Evolutionary conservation across 1,140 invertebrate species (phyloP).

Genomic region (Asobara japonica): DNA sequence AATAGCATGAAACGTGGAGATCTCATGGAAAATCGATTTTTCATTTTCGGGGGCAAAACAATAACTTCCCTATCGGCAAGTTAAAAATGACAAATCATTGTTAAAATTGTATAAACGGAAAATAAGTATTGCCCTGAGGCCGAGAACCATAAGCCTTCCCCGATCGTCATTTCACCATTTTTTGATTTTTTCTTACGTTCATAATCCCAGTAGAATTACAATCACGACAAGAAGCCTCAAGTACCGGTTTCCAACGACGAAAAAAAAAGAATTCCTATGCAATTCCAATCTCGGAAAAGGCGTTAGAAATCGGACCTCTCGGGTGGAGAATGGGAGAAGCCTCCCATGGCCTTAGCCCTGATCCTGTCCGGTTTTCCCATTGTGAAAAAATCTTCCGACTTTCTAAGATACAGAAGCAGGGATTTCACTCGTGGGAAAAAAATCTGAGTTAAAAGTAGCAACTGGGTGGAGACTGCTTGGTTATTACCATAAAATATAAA

Average conservation of each 20-base stretch:
- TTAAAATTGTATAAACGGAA: too few species aligned
- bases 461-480: not conserved
- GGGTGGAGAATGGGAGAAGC: slow-evolving; percentile 9
- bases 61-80: too few species aligned
- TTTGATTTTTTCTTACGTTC: too few species aligned
- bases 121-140: too few species aligned
- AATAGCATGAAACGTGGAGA: too few species aligned
- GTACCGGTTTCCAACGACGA: not conserved
- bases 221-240: too few species aligned
- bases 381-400: not conserved
- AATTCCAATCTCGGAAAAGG: slow-evolving; percentile 36
- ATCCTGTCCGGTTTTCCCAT: not conserved
- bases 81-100: too few species aligned
- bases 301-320: slow-evolving; percentile 58
- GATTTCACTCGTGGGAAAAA: slow-evolving; percentile 7
- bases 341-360: not conserved
- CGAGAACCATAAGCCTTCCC: too few species aligned
- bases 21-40: too few species aligned
- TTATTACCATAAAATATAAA: not conserved
- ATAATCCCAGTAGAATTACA: too few species aligned
- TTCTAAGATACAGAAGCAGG: not conserved
- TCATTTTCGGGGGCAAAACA: too few species aligned
- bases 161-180: too few species aligned
- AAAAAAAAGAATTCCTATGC: not conserved
- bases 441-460: not conserved